A percentile compares a stretch with the other conserved stretches of the same genome.
Evolutionary conservation across 1,140 invertebrate species (phyloP).

Genomic region (Caenorhabditis tropicalis): DNA sequence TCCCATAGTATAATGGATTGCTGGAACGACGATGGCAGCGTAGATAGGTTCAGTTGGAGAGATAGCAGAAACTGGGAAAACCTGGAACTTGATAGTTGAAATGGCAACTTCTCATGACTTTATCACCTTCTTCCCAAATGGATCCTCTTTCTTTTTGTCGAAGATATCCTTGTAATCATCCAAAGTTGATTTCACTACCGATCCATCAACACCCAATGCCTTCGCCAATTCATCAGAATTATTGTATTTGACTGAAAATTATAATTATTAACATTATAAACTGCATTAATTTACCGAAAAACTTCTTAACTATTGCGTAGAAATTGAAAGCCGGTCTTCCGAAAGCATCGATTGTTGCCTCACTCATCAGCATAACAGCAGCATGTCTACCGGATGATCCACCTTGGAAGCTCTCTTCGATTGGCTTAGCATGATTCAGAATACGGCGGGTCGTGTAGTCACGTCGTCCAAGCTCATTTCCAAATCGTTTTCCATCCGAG

Average conservation of each 20-base stretch:
- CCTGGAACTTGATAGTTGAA: background rate
- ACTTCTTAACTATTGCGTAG: slow-evolving; percentile 70
- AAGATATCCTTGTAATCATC: slow-evolving; percentile 65
- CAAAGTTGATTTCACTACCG: slow-evolving; percentile 60
- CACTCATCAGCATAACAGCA: slow-evolving; percentile 71
- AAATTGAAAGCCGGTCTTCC: slow-evolving; percentile 72
- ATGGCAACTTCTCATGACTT: no score
- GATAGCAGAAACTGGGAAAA: slow-evolving; percentile 59
- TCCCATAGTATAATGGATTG: slow-evolving; percentile 73
- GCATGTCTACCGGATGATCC: slow-evolving; percentile 55
- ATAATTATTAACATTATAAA: background rate
- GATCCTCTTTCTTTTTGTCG: slow-evolving; percentile 47
- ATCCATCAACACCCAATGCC: slow-evolving; percentile 55
- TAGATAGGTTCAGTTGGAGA: slow-evolving; percentile 63
- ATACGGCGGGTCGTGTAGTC: slow-evolving; percentile 70
- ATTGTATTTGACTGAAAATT: slow-evolving; percentile 62
- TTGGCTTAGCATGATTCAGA: slow-evolving; percentile 47
- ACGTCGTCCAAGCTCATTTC: slow-evolving; percentile 71
- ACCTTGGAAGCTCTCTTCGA: slow-evolving; percentile 44
- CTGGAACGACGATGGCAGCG: slow-evolving; percentile 69
- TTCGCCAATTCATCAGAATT: slow-evolving; percentile 62
- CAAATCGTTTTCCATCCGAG: slow-evolving; percentile 69
- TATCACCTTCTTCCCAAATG: slow-evolving; percentile 62
- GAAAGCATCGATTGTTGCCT: slow-evolving; percentile 67
- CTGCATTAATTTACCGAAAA: slow-evolving; percentile 63